Base-by-base conservation (phyloP, 1,140 invertebrate species). In the Hyphantria cunea region DNA sequence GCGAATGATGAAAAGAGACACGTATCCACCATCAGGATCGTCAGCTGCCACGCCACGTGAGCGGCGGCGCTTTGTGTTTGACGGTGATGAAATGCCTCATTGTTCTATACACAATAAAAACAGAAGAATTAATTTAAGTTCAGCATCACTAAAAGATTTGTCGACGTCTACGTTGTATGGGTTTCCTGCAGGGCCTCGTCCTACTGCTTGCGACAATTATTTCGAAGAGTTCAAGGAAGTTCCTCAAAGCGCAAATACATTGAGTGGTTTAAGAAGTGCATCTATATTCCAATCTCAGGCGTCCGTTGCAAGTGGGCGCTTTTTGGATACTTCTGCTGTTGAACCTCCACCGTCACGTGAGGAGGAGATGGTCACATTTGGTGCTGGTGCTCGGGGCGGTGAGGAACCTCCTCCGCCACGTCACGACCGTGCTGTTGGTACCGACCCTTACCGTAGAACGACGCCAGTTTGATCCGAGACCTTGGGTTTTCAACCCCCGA, bases 121-220 rank as follows among this genome's bases (percentile, higher is more conserved):
- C 66, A 83, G 89, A 56, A 85, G 90, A 74, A 87, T 84, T 66
- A 91, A 85, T 83, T 85, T 86, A 72, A 92, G 85, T 76, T 90
- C 88, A 52, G 89, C 91, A 4, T 93, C 92, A 0, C 65, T 93
- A n/a, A 92, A 93, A 74, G 92, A 93, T 68, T 82, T 93, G 10
- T 91, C 92, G 0, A 88, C 86, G 0, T 92, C 92, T 3, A 91
- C 86, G 13, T 70, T 91, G 13, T 93, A 93, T 66, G 93, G 93
- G 13, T 93, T 93, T 63, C 92, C 91, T 41, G 92, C 92, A 8
- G 92, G 91, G 10, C 91, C 92, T 6, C 66, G 86, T 49, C 84
- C 86, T 12, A 89, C 84, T 0, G 86, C 84, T 8, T 87, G 84
- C 53, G 86, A 89, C 45, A 89, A 84, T 78, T 89, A 89, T 55